Evolutionary conservation across 2,113 vertebrate species (phyloP), one percentile per base, ranked within the genome.

Genomic region (Anseranas semipalmata): DNA sequence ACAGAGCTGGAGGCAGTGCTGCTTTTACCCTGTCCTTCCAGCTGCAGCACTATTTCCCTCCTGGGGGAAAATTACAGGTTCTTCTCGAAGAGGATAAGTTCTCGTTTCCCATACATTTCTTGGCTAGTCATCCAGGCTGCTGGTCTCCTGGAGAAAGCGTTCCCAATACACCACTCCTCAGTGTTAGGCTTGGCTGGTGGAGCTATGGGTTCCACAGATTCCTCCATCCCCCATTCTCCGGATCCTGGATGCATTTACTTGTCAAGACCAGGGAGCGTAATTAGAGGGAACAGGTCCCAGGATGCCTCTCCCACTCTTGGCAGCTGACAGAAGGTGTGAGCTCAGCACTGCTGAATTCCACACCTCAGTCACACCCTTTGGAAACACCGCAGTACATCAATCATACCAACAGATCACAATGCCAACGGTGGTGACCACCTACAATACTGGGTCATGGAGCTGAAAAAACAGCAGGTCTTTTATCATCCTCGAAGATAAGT

Each of bases 221-320:
- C 79, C 71, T 92, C 79, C 73, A 85, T 50, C 21, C 70, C 63
- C 86, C 60, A 52, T 78, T 41, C 86, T 77, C 77, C 24, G 33
- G n/a, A 9, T 19, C 67, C 74, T 90, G 79, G 91, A 94, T 39
- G 78, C 77, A 73, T 73, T 85, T 79, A 79, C 95, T 94, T 93
- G 95, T 81, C 93, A 93, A 89, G 94, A 78, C 87, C 93, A 89
- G 45, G 95, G 91, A 97, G 82, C 28, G 32, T 91, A 95, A 97
- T 94, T 93, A 89, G 75, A 93, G 50, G 90, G 79, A 94, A 67
- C 91, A 93, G 83, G 87, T 95, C 94, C 80, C 95, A 93, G 80
- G 91, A 93, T 59, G 86, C 91, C 89, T 94, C 68, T 93, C 93
- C 78, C 85, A 84, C 85, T 85, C 41, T 85, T 95, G 95, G 94